Percentiles rank a stretch among this genome's conserved stretches.
These are phyloP conservation scores for Tetragnatha montana DNA, from an alignment of 2,888 invertebrate genomes.

Conservation along the genomic window DNA sequence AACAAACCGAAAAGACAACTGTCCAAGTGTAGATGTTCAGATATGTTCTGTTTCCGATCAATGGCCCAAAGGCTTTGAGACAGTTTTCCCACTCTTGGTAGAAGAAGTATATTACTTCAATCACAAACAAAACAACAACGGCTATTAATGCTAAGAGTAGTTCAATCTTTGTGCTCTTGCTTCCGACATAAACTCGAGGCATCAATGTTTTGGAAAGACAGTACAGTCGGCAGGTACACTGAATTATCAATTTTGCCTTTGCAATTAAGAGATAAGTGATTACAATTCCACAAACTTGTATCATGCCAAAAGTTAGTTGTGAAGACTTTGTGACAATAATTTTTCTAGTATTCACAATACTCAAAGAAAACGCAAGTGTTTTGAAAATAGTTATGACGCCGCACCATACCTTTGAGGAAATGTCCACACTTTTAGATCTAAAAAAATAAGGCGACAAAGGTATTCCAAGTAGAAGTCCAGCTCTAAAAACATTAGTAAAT, in stretches of 20 bases:
- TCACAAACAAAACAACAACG: not conserved
- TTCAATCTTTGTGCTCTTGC: not conserved
- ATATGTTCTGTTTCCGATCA: not conserved
- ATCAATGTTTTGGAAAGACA: not conserved
- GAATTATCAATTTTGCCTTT: not conserved
- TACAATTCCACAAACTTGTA: slow-evolving; percentile 25
- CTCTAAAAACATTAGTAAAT: slow-evolving; percentile 22
- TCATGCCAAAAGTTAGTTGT: slow-evolving; percentile 11
- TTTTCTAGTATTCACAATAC: not conserved
- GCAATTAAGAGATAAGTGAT: slow-evolving; percentile 26
- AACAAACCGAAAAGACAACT: slow-evolving; percentile 12
- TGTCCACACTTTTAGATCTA: not conserved
- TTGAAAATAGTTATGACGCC: not conserved
- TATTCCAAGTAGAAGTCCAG: slow-evolving; percentile 24
- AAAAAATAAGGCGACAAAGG: slow-evolving; percentile 18
- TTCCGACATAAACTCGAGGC: not conserved
- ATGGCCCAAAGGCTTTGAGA: not conserved
- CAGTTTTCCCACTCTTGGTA: slow-evolving; percentile 19
- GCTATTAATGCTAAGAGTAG: not conserved
- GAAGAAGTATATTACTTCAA: slow-evolving; percentile 16
- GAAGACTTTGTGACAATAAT: slow-evolving; percentile 8
- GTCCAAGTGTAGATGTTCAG: not conserved
- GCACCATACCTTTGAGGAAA: slow-evolving; percentile 43
- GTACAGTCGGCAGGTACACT: not conserved
- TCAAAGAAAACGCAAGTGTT: slow-evolving; percentile 7